Base-by-base conservation (phyloP, 1,140 invertebrate genomes). In the Drosophila saltans region DNA sequence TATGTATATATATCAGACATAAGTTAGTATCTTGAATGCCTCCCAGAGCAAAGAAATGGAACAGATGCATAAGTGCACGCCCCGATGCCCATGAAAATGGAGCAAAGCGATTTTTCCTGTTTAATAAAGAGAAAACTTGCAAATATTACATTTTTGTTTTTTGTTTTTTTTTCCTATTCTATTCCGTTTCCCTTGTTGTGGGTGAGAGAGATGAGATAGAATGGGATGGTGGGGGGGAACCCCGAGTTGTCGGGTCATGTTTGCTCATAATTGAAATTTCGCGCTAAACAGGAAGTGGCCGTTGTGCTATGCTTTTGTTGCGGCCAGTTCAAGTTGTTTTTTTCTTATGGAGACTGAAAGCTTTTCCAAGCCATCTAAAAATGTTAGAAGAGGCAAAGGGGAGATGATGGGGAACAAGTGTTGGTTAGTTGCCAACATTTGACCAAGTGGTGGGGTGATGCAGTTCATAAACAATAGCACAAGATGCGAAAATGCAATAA, bases 231-330 rank as follows among this genome's bases (percentile, higher is more conserved):
- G 3, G 16, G 16, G 8, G 21, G 16, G 21, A 21, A 52, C 45
- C 21, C n/a, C 21, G 45, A 9, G 45, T 26, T 59, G 57, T 59
- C 33, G 60, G 82, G 62, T 69, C 76, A 71, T 83, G 83, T 86
- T 82, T 72, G 75, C 59, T 82, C 84, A 89, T 86, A 86, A 86
- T 86, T 89, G 83, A 86, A 86, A 83, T 86, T 86, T 88, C 84
- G 84, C 80, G 84, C 83, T 86, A 86, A 86, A 86, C 84, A 86
- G 83, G 83, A 86, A 83, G 70, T 80, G 70, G 76, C 80, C 66
- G 69, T 78, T 88, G 63, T 52, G 45, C 69, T 63, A 41, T 64
- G 67, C 71, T 67, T 66, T 80, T 75, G 56, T 67, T 70, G 73
- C 60, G 69, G 79, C 68, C 80, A 86, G 75, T 86, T 86, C 66